A percentile compares a stretch with the other conserved stretches of the same genome.
Evolutionary conservation across 2,797 vertebrate species (phyloP).

Genomic region (Acanthis flammea): DNA sequence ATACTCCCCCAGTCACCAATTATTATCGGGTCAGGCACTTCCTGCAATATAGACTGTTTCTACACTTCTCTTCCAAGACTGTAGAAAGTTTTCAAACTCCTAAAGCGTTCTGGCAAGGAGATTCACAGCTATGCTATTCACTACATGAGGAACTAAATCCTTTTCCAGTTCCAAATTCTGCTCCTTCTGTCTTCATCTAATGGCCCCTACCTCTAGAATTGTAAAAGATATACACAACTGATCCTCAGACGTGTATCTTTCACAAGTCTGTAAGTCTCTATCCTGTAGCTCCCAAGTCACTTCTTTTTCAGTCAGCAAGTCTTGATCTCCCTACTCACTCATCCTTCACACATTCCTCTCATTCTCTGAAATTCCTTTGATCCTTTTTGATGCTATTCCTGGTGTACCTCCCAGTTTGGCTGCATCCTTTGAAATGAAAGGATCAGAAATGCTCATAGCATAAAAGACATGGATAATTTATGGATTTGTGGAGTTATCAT

Average conservation of each 20-base stretch:
- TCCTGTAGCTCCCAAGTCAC: background rate
- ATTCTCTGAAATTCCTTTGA: slow-evolving; percentile 34
- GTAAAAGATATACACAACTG: background rate
- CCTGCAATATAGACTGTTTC: rapidly evolving
- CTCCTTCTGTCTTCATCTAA: background rate
- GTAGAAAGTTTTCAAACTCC: background rate
- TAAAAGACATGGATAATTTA: background rate
- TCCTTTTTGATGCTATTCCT: background rate
- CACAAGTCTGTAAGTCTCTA: background rate
- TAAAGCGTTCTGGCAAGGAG: background rate
- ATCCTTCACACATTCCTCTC: slow-evolving; percentile 1
- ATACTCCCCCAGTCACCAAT: slow-evolving; percentile 53
- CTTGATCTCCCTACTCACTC: background rate
- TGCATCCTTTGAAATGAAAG: background rate
- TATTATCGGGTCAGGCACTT: slow-evolving; percentile 17
- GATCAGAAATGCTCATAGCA: background rate
- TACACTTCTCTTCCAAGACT: background rate
- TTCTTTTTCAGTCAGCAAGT: background rate
- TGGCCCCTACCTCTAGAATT: background rate
- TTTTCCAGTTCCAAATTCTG: background rate
- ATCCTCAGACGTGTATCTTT: background rate
- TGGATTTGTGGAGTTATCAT: background rate
- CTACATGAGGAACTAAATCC: background rate
- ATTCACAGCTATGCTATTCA: background rate
- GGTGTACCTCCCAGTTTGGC: background rate